These are phyloP conservation scores for Tiliqua scincoides DNA, from an alignment of 2,113 vertebrate genomes.

Conservation along the genomic window DNA sequence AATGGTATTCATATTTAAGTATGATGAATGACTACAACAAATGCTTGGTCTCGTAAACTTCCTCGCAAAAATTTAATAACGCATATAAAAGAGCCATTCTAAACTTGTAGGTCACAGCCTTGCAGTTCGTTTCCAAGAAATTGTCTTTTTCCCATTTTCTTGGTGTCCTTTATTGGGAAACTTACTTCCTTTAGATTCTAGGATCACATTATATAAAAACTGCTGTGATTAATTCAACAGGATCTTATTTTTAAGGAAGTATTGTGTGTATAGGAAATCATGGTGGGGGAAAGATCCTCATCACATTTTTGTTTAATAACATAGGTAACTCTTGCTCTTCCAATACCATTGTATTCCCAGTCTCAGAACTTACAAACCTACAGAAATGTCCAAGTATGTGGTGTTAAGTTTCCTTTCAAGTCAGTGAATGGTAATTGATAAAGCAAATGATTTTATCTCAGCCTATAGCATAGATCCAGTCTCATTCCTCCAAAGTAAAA, in stretches of 20 bases:
- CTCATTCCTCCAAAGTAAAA: slow-evolving; percentile 22
- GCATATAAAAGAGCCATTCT: neutral
- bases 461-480: neutral
- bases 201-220: neutral
- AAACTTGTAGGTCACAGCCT: neutral
- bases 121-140: neutral
- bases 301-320: slow-evolving; percentile 18
- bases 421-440: neutral
- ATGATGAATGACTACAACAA: neutral
- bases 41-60: neutral
- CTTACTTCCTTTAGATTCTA: neutral
- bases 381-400: neutral
- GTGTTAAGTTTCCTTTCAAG: neutral
- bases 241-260: neutral
- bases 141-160: neutral
- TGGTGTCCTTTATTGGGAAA: slow-evolving; percentile 3
- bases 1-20: neutral
- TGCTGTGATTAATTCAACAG: neutral
- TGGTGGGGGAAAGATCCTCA: neutral
- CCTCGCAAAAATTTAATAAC: slow-evolving; percentile 20
- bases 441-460: fast-evolving
- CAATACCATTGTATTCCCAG: neutral
- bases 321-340: neutral
- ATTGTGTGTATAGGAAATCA: neutral
- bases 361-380: neutral